Evolutionary conservation across 2,797 vertebrate species (phyloP).

Genomic region (Hirundo rustica): DNA sequence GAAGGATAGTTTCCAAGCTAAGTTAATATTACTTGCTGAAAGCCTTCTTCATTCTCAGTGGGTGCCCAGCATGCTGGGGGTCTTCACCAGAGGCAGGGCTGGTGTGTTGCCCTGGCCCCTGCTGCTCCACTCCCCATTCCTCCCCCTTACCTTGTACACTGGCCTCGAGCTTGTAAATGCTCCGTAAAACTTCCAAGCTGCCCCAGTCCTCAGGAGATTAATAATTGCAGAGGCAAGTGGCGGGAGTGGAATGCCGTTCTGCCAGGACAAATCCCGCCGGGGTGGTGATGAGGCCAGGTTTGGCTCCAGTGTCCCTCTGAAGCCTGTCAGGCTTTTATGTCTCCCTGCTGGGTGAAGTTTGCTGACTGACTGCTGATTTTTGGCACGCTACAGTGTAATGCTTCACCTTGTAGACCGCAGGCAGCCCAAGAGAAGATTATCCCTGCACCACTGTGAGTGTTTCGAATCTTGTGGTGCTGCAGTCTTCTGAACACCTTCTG

Average conservation of each 20-base stretch:
- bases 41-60: background rate
- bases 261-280: accelerated
- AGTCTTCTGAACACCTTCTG: background rate
- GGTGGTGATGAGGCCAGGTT: background rate
- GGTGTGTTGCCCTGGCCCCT: background rate
- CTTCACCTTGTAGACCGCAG: background rate
- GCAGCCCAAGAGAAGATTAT: background rate
- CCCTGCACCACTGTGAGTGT: background rate
- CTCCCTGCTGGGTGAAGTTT: background rate
- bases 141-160: background rate
- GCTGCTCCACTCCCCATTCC: background rate
- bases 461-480: background rate
- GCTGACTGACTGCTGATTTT: background rate
- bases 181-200: background rate
- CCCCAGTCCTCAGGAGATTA: background rate
- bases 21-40: background rate
- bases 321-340: background rate
- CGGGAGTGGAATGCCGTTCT: background rate
- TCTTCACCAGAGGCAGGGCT: background rate
- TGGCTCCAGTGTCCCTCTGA: background rate
- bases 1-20: background rate
- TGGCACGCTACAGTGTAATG: accelerated
- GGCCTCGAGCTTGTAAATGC: background rate
- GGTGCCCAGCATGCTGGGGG: background rate
- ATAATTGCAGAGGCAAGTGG: background rate